phyloP scores from a whole-genome alignment of 2,888 invertebrate species.

The Eutolmus rufibarbis region DNA sequence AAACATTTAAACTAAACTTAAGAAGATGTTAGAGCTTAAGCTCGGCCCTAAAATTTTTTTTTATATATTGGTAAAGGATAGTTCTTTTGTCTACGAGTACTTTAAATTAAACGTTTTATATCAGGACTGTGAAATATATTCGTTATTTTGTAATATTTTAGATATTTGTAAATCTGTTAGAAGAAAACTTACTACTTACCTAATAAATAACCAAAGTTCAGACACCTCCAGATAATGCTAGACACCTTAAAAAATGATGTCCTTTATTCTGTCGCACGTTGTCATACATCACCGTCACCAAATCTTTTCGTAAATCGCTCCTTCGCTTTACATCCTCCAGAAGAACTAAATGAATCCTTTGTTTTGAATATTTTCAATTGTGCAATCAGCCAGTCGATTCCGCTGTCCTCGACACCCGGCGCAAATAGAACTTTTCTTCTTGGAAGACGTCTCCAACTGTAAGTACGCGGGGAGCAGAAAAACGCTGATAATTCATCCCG shows the following conservation, averaged over 20 bases:
- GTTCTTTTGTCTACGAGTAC: too few species aligned
- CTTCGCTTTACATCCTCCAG: not conserved
- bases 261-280: not conserved
- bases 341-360: not conserved
- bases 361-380: not conserved
- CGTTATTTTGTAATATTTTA: too few species aligned
- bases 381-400: not conserved
- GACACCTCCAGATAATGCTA: not conserved
- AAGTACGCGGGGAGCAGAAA: not conserved
- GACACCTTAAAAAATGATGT: not conserved
- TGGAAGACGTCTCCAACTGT: not conserved
- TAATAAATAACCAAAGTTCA: not conserved
- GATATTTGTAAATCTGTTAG: too few species aligned
- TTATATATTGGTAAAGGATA: too few species aligned
- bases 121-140: too few species aligned
- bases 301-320: not conserved
- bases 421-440: not conserved
- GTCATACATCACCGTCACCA: not conserved
- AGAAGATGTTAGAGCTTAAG: too few species aligned
- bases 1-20: too few species aligned
- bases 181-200: too few species aligned
- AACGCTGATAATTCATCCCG: not conserved
- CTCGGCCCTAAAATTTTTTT: too few species aligned
- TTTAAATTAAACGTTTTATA: too few species aligned
- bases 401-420: not conserved